Conservation (phyloP, 2,888 invertebrate species). For the Andrena fulva region DNA sequence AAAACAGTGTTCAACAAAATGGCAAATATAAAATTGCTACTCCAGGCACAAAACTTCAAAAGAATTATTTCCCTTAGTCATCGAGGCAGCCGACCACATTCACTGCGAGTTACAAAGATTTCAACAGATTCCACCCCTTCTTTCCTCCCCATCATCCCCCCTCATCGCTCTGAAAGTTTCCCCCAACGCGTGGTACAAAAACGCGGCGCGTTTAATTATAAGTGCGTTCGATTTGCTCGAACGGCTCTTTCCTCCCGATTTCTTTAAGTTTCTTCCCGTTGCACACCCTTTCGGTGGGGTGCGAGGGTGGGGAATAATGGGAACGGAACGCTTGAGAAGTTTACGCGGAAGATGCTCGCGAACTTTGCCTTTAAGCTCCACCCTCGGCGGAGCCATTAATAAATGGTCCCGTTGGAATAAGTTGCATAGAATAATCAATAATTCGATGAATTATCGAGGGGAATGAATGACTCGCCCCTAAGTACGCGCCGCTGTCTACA, state of each 20-base stretch:
- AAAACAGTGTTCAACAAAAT: too few species aligned
- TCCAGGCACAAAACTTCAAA: too few species aligned
- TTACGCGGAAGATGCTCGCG: constrained; percentile 60
- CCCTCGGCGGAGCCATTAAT: constrained; percentile 65
- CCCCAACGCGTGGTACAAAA: neutral
- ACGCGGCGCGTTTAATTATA: constrained; percentile 46
- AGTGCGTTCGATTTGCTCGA: constrained; percentile 48
- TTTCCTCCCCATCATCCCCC: neutral
- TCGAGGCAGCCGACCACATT: too few species aligned
- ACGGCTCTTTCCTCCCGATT: constrained; percentile 37
- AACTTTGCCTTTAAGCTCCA: constrained; percentile 60
- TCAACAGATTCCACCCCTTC: neutral
- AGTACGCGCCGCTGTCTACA: constrained; percentile 20
- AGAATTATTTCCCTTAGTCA: too few species aligned
- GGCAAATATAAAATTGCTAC: too few species aligned
- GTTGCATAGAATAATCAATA: constrained; percentile 68
- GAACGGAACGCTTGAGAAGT: constrained; percentile 52
- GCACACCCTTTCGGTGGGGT: constrained; percentile 1
- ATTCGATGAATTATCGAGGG: constrained; percentile 45
- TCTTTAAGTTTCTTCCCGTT: constrained; percentile 43
- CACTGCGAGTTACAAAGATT: too few species aligned
- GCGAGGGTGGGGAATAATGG: constrained; percentile 46
- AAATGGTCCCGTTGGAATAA: constrained; percentile 63
- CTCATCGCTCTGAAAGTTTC: constrained; percentile 28
- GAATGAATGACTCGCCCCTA: constrained; percentile 32